Evolutionary conservation across 1,140 invertebrate species (phyloP).

Genomic region (Trichogramma pretiosum): DNA sequence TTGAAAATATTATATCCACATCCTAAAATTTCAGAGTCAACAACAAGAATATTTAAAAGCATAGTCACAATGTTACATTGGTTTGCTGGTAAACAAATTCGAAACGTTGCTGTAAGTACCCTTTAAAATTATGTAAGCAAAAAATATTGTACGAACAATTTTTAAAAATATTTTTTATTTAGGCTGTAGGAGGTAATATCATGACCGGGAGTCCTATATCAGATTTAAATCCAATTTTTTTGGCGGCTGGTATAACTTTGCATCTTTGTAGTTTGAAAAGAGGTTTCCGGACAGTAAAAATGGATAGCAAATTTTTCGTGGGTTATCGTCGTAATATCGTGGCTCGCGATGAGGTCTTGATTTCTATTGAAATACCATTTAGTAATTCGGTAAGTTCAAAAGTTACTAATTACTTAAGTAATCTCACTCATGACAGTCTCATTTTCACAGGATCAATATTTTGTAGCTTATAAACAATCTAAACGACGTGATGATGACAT

Average conservation of each 20-base stretch:
- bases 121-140: neutral
- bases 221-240: constrained; percentile 85
- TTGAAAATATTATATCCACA: too few relatives aligned
- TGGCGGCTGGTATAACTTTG: constrained; percentile 56
- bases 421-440: too few relatives aligned
- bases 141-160: neutral
- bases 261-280: constrained; percentile 40
- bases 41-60: constrained; percentile 64
- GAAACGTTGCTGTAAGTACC: constrained; percentile 62
- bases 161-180: neutral
- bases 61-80: constrained; percentile 82
- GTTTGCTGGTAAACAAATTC: constrained; percentile 91
- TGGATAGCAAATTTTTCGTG: constrained; percentile 81
- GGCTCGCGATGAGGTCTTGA: constrained; percentile 66
- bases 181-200: constrained; percentile 84
- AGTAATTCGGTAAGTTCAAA: constrained; percentile 40
- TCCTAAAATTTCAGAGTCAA: constrained; percentile 45
- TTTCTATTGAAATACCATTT: constrained; percentile 66
- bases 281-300: constrained; percentile 53
- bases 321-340: constrained; percentile 77
- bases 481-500: constrained; percentile 87
- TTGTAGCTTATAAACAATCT: constrained; percentile 86
- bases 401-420: neutral
- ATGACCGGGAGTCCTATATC: constrained; percentile 93
- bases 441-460: constrained; percentile 62